Conservation (phyloP, 2,888 invertebrate genomes). For the Ectobius pallidus region DNA sequence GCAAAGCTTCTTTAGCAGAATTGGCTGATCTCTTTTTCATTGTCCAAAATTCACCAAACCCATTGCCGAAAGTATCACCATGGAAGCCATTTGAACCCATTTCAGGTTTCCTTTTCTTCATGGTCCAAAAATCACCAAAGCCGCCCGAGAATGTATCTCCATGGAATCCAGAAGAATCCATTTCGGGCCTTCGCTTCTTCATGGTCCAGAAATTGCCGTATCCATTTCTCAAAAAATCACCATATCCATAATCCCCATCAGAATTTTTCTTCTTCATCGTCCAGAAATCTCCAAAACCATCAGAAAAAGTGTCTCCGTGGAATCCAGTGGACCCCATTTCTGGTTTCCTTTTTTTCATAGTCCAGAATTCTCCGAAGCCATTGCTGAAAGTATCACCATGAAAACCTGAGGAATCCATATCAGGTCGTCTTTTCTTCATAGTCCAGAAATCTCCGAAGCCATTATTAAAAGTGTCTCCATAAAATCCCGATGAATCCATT, state of each 20-base stretch:
- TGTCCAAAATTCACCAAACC: slow-evolving; percentile 46
- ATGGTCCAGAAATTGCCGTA: slow-evolving; percentile 47
- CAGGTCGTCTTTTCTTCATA: slow-evolving; percentile 46
- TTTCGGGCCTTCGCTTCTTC: slow-evolving; percentile 45
- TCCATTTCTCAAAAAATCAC: slow-evolving; percentile 47
- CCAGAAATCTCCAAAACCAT: slow-evolving; percentile 47
- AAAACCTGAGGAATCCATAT: slow-evolving; percentile 43
- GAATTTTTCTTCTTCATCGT: slow-evolving; percentile 45
- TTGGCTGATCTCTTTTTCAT: slow-evolving; percentile 41
- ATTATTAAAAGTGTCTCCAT: slow-evolving; percentile 49
- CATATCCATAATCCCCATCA: slow-evolving; percentile 43
- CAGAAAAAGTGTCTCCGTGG: slow-evolving; percentile 47
- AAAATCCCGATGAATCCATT: slow-evolving; percentile 49
- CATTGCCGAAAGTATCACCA: slow-evolving; percentile 47
- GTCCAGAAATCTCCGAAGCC: slow-evolving; percentile 49
- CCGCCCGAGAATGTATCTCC: slow-evolving; percentile 47
- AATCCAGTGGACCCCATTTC: slow-evolving; percentile 44
- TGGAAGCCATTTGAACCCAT: slow-evolving; percentile 43
- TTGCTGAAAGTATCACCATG: slow-evolving; percentile 47
- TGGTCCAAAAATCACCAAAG: slow-evolving; percentile 46
- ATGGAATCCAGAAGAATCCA: slow-evolving; percentile 42
- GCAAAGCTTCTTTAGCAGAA: too few relatives aligned
- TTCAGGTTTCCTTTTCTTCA: slow-evolving; percentile 45
- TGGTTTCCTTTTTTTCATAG: slow-evolving; percentile 44
- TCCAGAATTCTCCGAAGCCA: slow-evolving; percentile 47